Evolutionary conservation across 2,113 vertebrate species (phyloP).

Genomic region (Phalacrocorax carbo): DNA sequence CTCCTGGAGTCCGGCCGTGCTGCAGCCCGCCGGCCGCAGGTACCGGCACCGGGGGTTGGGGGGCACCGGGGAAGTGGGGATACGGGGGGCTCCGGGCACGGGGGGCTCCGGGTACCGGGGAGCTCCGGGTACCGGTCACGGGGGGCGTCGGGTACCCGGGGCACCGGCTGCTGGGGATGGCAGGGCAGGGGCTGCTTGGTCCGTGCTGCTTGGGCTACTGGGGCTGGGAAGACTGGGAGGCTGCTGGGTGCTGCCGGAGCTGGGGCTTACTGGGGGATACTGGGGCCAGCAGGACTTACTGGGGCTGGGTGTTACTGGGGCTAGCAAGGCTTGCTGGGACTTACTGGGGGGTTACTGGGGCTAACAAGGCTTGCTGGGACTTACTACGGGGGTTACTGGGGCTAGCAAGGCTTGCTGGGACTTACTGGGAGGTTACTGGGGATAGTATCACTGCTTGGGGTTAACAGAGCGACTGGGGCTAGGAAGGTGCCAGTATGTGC

Average conservation of each 20-base stretch:
- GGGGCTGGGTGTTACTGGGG: not conserved
- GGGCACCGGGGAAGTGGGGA: too few species aligned
- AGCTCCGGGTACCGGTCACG: too few species aligned
- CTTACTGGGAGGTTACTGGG: not conserved
- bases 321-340: too few species aligned
- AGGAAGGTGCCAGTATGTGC: not conserved
- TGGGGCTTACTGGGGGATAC: not conserved
- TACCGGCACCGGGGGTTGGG: too few species aligned
- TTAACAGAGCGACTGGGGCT: not conserved
- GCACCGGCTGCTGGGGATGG: not conserved
- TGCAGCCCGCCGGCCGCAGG: too few species aligned
- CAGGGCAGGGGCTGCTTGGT: not conserved
- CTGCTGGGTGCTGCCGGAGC: too few species aligned
- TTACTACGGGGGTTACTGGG: not conserved
- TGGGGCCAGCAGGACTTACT: not conserved
- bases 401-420: too few species aligned
- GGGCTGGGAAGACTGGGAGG: too few species aligned
- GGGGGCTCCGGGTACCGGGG: accelerated
- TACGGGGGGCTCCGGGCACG: too few species aligned
- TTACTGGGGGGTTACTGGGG: not conserved
- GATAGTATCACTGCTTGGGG: not conserved
- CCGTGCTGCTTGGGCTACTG: not conserved
- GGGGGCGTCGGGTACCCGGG: accelerated
- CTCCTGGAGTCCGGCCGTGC: too few species aligned
- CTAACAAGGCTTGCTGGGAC: too few species aligned